Percentiles rank a stretch among this genome's conserved stretches.
phyloP scores from a whole-genome alignment of 2,888 invertebrate species.

The Harpagoxenus sublaevis region DNA sequence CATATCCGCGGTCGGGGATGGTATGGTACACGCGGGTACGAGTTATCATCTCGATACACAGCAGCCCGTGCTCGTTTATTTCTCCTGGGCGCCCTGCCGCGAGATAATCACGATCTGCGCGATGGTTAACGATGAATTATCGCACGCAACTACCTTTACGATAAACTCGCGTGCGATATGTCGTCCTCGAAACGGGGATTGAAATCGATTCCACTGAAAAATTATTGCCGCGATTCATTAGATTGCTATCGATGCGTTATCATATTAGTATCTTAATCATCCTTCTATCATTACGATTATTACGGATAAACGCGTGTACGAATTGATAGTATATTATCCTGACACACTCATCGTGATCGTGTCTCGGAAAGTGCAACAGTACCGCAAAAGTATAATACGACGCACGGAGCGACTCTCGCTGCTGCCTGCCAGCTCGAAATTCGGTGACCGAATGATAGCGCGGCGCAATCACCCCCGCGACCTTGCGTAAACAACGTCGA shows the following conservation, averaged over 20 bases:
- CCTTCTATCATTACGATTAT: neutral
- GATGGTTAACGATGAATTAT: conserved; percentile 57
- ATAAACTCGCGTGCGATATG: conserved; percentile 19
- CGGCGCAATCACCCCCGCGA: too few relatives aligned
- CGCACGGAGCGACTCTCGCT: too few relatives aligned
- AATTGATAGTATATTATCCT: too few relatives aligned
- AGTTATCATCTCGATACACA: conserved; percentile 56
- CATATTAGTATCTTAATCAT: neutral
- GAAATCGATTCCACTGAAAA: conserved; percentile 13
- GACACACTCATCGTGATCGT: too few relatives aligned
- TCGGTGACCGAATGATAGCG: too few relatives aligned
- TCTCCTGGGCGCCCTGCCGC: conserved; percentile 48
- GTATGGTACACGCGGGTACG: conserved; percentile 55
- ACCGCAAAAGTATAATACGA: too few relatives aligned
- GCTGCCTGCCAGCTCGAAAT: too few relatives aligned
- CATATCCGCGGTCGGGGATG: conserved; percentile 46
- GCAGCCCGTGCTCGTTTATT: conserved; percentile 38
- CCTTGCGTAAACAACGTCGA: too few relatives aligned
- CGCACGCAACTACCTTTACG: neutral
- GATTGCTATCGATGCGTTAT: neutral
- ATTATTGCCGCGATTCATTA: neutral
- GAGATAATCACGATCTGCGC: conserved; percentile 57
- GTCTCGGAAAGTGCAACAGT: too few relatives aligned
- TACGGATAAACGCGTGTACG: too few relatives aligned
- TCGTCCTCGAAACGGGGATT: neutral